A percentile compares a stretch with the other conserved stretches of the same genome.
Conservation (phyloP, 1,140 invertebrate genomes). For the Aphaenogaster ashmeadi region DNA sequence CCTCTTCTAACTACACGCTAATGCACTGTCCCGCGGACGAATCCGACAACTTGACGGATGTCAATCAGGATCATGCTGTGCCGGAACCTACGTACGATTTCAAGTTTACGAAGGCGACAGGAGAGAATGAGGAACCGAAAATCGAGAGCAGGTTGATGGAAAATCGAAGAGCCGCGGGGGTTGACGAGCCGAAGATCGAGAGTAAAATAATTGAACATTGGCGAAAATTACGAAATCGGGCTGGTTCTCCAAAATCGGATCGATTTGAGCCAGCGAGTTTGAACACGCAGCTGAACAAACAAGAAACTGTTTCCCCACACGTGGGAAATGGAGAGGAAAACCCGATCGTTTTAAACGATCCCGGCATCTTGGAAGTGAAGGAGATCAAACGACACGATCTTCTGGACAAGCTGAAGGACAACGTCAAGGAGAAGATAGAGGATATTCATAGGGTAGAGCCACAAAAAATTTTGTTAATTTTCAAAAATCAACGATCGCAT, state of each 20-base stretch:
- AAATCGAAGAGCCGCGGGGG: background rate
- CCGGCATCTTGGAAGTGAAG: constrained; percentile 45
- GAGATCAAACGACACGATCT: constrained; percentile 81
- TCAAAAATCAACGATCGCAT: background rate
- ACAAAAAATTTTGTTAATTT: background rate
- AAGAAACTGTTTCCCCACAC: background rate
- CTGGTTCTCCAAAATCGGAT: background rate
- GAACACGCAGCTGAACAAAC: constrained; percentile 24
- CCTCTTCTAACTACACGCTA: background rate
- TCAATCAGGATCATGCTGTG: background rate
- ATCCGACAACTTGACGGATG: background rate
- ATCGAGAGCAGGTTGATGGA: background rate
- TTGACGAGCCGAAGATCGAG: constrained; percentile 54
- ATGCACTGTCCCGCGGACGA: background rate
- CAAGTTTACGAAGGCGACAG: constrained; percentile 37
- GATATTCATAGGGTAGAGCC: constrained; percentile 88
- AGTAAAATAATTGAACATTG: constrained; percentile 21
- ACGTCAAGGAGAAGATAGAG: constrained; percentile 88
- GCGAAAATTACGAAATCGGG: background rate
- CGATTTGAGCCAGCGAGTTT: background rate
- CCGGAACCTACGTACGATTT: constrained; percentile 34
- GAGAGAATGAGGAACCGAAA: constrained; percentile 49
- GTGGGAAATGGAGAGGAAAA: constrained; percentile 1
- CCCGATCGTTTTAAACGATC: background rate
- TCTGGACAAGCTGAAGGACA: constrained; percentile 88